Evolutionary conservation across 2,888 invertebrate genomes (phyloP), one percentile per base, ranked within the genome.

Genomic region (Melieria picta): DNA sequence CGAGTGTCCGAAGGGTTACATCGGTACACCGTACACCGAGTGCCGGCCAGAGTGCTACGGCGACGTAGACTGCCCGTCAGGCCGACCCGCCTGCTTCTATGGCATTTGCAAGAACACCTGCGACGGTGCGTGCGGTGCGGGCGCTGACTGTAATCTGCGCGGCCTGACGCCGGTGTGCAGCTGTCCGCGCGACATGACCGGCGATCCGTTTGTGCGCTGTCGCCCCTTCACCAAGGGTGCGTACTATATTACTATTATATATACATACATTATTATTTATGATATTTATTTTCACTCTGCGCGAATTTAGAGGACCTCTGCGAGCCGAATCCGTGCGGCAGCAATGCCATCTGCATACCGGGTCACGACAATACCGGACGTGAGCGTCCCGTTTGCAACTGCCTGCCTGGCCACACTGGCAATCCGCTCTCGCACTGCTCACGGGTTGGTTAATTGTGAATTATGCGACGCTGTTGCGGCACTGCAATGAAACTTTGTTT

Each of bases 321-420:
- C 83, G 90, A 91, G 77, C 95, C 95, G 0, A 95, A 95, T 87
- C 95, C 95, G n/a, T 96, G 95, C 78, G 96, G 95, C 56, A 87
- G 87, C 11, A 87, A 87, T 75, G 86, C 87, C 62, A 81, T 85
- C 73, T 96, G 96, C 81, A 91, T 92, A 16, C 94, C 95, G 0
- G 96, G 96, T 4, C 92, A 93, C 82, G 95, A 96, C 84, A 92
- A 92, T 73, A 91, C 92, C 6, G 93, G 94, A 58, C 91, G 91
- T 69, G 94, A 95, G 80, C 89, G 95, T 5, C 95, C 95, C 6
- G 95, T 96, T 60, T 96, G 95, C 83, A 94, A 94, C 9, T 95
- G 95, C 81, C 91, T 91, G 11, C 87, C 90, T 4, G 94, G 94
- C 60, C 93, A 93, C 83, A 90, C 93, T 65, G 95, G 95, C 47